Evolutionary conservation across 2,113 vertebrate genomes (phyloP), one percentile per base, ranked within the genome.

Genomic region (Coreoperca whiteheadi): DNA sequence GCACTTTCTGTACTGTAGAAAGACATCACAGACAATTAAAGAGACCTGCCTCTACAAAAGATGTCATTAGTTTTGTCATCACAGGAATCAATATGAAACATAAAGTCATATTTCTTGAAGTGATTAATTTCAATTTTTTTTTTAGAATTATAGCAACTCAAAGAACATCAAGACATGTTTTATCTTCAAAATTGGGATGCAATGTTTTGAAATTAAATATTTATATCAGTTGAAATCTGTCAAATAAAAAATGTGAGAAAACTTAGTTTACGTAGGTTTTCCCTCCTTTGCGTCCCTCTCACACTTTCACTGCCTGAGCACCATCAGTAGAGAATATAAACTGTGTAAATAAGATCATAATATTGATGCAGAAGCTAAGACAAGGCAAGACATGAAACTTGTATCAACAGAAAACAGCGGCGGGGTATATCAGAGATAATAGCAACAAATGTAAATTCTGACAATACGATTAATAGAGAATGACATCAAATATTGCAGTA

Each of bases 391-490:
- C 4, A 57, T 8, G 63, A 74, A 34, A 59, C 46, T 51, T 0
- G 8, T 61, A 84, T 66, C 43, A 85, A 41, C 63, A 72, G 39
- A 43, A 48, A 59, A 46, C 73, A 71, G 63, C 1, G 0, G 32
- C 64, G 34, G 23, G 65, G 10, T 34, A 70, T 46, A 39, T 79
- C 66, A 68, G 68, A 74, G 51, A 84, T 70, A n/a, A 69, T 34
- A 30, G 39, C 21, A 69, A 54, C 69, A 54, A 48, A 21, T 69
- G 65, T 53, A 63, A 70, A 81, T 74, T 67, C 53, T 41, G 77
- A 82, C 76, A 65, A 15, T 25, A 53, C 65, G 78, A 68, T 86
- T 87, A 28, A 85, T 69, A 64, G 53, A 71, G 51, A 65, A 54
- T 48, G 10, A 72, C 30, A 68, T 61, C n/a, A 74, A 91, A 86